Evolutionary conservation across 2,888 invertebrate species (phyloP), one percentile per base, ranked within the genome.

Genomic region (Molanna angustata): DNA sequence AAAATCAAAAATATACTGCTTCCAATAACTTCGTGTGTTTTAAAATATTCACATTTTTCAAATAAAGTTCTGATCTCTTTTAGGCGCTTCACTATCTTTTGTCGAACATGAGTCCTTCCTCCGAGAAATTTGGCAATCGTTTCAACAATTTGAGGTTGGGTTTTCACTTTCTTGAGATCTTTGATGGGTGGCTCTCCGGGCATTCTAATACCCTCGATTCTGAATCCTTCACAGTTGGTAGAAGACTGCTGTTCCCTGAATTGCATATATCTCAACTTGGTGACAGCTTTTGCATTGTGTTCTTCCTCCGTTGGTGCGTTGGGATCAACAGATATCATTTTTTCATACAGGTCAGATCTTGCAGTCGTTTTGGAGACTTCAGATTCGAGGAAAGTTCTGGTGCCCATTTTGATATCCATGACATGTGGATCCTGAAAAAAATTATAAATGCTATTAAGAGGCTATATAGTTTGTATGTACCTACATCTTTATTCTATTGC

Each of bases 371-470:
- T 97, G 66, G 85, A 85, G 33, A 97, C 97, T 77, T 98, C 98
- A 2, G 88, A 87, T 71, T 98, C 97, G 32, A 96, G 80, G 71
- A 97, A 98, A 16, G 97, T 98, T 64, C 96, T 82, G 2, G 90
- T 90, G 37, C 98, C 98, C 84, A 98, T 90, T 77, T 98, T 98
- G 56, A 98, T 88, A 70, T 98, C 98, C 86, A 98, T 96, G 1
- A 98, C 94, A 66, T 89, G 88, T 0, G 95, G 95, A 72, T 96
- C 90, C 65, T 79, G 72, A 39, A 39, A 39, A 3, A 16, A 40
- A n/a, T n/a, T n/a, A n/a, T n/a, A n/a, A n/a, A n/a, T n/a, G n/a
- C n/a, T n/a, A n/a, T n/a, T n/a, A n/a, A n/a, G n/a, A n/a, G n/a
- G n/a, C n/a, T n/a, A n/a, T n/a, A n/a, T n/a, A n/a, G n/a, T n/a